Conservation (phyloP, 2,113 vertebrate genomes). For the Mirza zaza region DNA sequence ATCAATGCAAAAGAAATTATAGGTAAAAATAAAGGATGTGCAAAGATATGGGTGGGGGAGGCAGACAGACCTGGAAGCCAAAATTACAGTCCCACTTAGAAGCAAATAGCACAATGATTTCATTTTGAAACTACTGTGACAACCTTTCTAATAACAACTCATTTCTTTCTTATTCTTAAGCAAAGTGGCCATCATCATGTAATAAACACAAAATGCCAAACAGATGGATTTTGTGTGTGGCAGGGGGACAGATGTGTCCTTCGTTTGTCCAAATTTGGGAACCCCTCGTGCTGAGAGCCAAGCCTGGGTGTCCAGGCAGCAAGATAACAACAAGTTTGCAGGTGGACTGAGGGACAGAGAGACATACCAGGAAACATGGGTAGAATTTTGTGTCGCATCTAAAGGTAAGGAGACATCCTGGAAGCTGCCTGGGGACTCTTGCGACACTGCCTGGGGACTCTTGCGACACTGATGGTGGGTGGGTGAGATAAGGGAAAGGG, state of each 20-base stretch:
- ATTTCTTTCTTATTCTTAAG: background rate
- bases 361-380: background rate
- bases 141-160: background rate
- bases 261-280: background rate
- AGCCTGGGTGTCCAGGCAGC: background rate
- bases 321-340: background rate
- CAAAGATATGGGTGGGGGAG: background rate
- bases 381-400: background rate
- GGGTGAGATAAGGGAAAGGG: background rate
- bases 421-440: background rate
- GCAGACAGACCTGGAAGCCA: background rate
- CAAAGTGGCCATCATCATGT: background rate
- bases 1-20: background rate
- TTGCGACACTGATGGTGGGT: background rate
- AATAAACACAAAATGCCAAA: background rate
- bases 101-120: background rate
- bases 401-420: background rate
- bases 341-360: background rate
- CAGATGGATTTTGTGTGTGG: background rate
- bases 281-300: background rate
- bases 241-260: rapidly evolving
- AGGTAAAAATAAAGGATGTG: constrained; percentile 41
- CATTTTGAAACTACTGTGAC: background rate
- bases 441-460: background rate
- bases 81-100: background rate